Conservation (phyloP, 2,797 vertebrate genomes). For the Coranthus polyacanthus region DNA sequence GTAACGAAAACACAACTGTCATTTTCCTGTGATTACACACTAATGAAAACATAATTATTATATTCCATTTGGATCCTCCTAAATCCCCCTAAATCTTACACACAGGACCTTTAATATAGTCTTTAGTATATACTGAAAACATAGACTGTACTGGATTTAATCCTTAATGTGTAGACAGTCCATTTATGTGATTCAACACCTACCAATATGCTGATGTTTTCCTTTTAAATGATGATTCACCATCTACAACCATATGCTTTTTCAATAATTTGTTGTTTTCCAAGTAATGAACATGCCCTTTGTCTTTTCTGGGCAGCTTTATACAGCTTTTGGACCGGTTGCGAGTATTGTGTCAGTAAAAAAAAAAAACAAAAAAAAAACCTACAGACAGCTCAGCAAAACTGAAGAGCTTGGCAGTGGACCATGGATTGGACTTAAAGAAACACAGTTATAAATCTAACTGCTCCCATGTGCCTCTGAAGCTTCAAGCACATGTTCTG, state of each 20-base stretch:
- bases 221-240: background rate
- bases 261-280: slow-evolving; percentile 1
- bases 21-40: too few relatives aligned
- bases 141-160: too few relatives aligned
- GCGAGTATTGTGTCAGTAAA: background rate
- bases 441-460: slow-evolving; percentile 21
- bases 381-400: slow-evolving; percentile 10
- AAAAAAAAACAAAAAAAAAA: too few relatives aligned
- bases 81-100: too few relatives aligned
- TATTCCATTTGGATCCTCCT: too few relatives aligned
- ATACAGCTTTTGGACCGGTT: slow-evolving; percentile 17
- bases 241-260: background rate
- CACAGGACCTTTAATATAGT: too few relatives aligned
- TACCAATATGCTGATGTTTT: background rate
- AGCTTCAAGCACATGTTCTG: background rate
- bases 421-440: slow-evolving; percentile 16
- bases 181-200: background rate
- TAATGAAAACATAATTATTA: too few relatives aligned
- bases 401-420: slow-evolving; percentile 6
- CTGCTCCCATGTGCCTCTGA: slow-evolving; percentile 11
- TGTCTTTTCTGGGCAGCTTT: background rate
- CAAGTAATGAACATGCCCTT: background rate
- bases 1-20: too few relatives aligned
- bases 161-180: background rate
- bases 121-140: too few relatives aligned